phyloP scores from a whole-genome alignment of 1,140 invertebrate species.

The Leptinotarsa texana region DNA sequence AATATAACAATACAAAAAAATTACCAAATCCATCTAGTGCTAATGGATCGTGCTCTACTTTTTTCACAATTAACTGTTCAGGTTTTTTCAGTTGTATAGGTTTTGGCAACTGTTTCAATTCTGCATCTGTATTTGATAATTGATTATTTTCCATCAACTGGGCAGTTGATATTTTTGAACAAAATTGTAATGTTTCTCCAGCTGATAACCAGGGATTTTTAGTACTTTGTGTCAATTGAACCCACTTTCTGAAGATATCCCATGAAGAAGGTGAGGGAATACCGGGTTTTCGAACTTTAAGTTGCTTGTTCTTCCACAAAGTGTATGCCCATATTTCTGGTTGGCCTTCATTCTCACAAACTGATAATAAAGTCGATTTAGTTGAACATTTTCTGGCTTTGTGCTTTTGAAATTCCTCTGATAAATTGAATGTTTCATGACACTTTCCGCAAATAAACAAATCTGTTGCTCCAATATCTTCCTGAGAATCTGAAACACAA shows the following conservation, averaged over 20 bases:
- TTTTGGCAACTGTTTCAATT: background rate
- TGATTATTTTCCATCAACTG: conserved; percentile 56
- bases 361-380: conserved; percentile 52
- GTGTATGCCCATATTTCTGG: conserved; percentile 83
- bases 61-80: background rate
- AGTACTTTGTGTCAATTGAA: conserved; percentile 71
- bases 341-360: conserved; percentile 66
- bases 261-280: conserved; percentile 68
- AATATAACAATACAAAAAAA: background rate
- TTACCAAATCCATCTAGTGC: conserved; percentile 34
- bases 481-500: conserved; percentile 65
- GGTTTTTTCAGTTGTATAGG: background rate
- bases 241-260: conserved; percentile 81
- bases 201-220: conserved; percentile 77
- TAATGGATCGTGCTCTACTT: conserved; percentile 37
- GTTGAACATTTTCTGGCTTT: conserved; percentile 63
- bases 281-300: conserved; percentile 51
- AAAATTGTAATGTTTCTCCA: conserved; percentile 73
- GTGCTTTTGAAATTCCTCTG: conserved; percentile 77
- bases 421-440: conserved; percentile 75
- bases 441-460: conserved; percentile 80
- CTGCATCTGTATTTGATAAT: background rate
- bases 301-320: conserved; percentile 72
- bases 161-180: conserved; percentile 62
- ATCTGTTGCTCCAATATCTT: conserved; percentile 74